Conservation (phyloP, 1,140 invertebrate genomes). For the Papilio machaon region DNA sequence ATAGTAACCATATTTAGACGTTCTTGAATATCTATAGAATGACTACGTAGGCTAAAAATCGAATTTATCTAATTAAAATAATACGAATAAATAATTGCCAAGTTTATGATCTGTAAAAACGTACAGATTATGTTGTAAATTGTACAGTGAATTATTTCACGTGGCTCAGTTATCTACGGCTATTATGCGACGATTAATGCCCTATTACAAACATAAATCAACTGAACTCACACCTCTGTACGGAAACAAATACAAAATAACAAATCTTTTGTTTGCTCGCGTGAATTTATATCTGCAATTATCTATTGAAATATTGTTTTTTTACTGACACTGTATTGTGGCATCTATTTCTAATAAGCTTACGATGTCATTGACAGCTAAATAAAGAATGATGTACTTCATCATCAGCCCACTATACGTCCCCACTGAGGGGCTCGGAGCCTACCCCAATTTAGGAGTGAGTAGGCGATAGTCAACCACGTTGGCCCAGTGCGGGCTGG, state of each 20-base stretch:
- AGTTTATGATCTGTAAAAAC: not conserved
- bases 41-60: too few species aligned
- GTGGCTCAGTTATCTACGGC: not conserved
- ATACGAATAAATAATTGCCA: not conserved
- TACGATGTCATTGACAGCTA: too few species aligned
- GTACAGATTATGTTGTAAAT: not conserved
- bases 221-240: constrained; percentile 1
- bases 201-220: constrained; percentile 27
- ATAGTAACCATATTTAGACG: too few species aligned
- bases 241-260: constrained; percentile 15
- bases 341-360: not conserved
- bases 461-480: too few species aligned
- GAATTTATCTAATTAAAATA: too few species aligned
- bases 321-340: not conserved
- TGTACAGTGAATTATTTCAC: not conserved
- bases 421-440: too few species aligned
- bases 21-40: too few species aligned
- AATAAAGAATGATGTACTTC: too few species aligned
- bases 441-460: too few species aligned
- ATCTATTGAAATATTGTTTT: constrained; percentile 20
- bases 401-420: too few species aligned
- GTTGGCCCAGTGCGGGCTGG: too few species aligned
- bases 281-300: constrained; percentile 18
- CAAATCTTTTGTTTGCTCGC: constrained; percentile 9
- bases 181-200: constrained; percentile 13